Evolutionary conservation across 2,113 vertebrate species (phyloP), one percentile per base, ranked within the genome.

Genomic region (Prinia subflava): DNA sequence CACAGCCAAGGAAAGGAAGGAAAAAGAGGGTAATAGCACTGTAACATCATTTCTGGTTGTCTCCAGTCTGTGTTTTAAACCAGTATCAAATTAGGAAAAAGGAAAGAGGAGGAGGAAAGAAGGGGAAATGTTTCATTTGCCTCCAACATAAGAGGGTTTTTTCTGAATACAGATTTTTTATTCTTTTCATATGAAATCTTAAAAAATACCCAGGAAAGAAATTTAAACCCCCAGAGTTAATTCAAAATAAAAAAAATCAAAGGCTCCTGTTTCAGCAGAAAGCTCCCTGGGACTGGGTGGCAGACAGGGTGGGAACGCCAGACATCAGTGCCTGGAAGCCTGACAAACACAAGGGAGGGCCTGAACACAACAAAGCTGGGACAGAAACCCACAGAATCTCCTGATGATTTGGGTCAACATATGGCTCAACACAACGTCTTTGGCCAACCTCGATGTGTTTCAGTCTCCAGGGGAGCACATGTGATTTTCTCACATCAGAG

Each of bases 231-330:
- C 60, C 33, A 11, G 84, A 94, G 86, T 89, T 81, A 87, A 67
- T 96, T 93, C 76, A 95, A 74, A 94, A 91, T 41, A 56, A 92
- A 70, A 92, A 70, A 96, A 95, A 90, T 88, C 76, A 89, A 93
- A 94, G 76, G 76, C 64, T 94, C 80, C 86, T 74, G 50, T 69
- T 93, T 85, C 90, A 96, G 92, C 89, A 89, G 44, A 73, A 93
- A 84, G 69, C 94, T 93, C 9, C 0, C 60, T 78, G 92, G 94
- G 92, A 93, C 89, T 68, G 92, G 92, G 96, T 97, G 94, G 95
- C 94, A 97, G 96, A 96, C 96, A 81, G 96, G 96, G 92, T 92
- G 96, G 94, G 91, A 96, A 93, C 37, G 57, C 91, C 95, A 97
- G 96, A 94, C 95, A 94, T 55, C 86, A 94, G 92, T 74, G 60